Evolutionary conservation across 2,113 vertebrate species (phyloP).

Genomic region (Lutjanus erythropterus): DNA sequence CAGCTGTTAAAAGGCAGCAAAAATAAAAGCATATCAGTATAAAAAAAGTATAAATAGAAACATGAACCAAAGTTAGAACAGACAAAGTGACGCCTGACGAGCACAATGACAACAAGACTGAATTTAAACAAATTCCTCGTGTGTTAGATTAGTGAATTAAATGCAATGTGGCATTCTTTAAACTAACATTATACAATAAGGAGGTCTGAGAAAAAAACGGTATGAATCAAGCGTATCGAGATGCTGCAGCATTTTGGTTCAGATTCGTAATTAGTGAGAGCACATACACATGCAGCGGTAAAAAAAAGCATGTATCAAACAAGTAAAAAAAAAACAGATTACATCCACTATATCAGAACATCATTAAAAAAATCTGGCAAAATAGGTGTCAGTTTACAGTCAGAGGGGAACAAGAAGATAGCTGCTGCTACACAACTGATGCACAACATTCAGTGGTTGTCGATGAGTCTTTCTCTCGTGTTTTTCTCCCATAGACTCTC

Average conservation of each 20-base stretch:
- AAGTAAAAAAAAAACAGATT: not conserved
- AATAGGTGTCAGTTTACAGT: not conserved
- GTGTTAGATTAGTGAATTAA: not conserved
- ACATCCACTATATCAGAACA: not conserved
- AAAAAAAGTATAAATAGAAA: slow-evolving; percentile 37
- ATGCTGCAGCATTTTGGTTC: slow-evolving; percentile 14
- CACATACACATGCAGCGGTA: slow-evolving; percentile 23
- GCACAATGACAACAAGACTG: not conserved
- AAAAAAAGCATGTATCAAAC: not conserved
- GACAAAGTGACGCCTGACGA: not conserved
- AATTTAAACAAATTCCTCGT: not conserved
- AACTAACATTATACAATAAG: not conserved
- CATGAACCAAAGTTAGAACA: slow-evolving; percentile 23
- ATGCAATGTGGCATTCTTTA: not conserved
- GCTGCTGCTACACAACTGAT: slow-evolving; percentile 19
- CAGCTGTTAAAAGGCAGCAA: slow-evolving; percentile 5
- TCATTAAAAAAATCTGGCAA: not conserved
- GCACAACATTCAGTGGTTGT: slow-evolving; percentile 3
- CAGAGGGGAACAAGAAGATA: not conserved
- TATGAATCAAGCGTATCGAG: not conserved
- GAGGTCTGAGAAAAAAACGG: not conserved
- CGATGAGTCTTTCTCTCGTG: not conserved
- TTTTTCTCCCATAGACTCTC: not conserved
- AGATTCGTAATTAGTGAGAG: slow-evolving; percentile 13
- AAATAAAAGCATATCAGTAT: slow-evolving; percentile 1